phyloP scores from a whole-genome alignment of 2,888 invertebrate genomes.

The Subacronicta megacephala region DNA sequence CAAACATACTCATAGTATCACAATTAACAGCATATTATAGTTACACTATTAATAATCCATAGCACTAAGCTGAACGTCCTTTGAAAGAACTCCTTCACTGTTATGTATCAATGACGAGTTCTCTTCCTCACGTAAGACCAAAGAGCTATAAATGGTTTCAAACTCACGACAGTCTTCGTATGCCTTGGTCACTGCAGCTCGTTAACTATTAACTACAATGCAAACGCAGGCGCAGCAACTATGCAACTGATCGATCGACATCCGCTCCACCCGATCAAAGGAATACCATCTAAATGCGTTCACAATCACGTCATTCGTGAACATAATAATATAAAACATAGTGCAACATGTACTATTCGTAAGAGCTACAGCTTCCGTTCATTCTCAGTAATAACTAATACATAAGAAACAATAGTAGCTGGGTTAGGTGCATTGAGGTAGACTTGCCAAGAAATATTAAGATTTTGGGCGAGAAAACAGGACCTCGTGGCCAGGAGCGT shows the following conservation, averaged over 20 bases:
- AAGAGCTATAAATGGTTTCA: neutral
- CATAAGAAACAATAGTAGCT: constrained; percentile 17
- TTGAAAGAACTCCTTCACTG: neutral
- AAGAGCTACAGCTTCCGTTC: constrained; percentile 27
- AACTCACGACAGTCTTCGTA: neutral
- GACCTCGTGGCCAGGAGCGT: no score
- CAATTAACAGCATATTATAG: neutral
- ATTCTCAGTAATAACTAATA: constrained; percentile 13
- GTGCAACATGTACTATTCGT: constrained; percentile 20
- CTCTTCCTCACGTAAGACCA: neutral
- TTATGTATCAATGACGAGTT: neutral
- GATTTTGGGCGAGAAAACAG: no score
- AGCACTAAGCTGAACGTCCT: neutral
- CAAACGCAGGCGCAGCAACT: neutral
- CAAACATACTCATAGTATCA: no score
- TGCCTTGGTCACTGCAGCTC: neutral
- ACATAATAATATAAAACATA: constrained; percentile 37
- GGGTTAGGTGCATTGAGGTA: constrained; percentile 19
- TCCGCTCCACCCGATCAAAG: constrained; percentile 37
- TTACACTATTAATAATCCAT: neutral
- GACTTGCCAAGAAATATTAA: neutral
- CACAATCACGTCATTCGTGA: constrained; percentile 27
- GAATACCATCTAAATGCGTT: constrained; percentile 42
- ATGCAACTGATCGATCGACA: constrained; percentile 27
- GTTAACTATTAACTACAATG: neutral